Conservation (phyloP, 2,797 vertebrate genomes). For the Melanotaenia trifasciata region DNA sequence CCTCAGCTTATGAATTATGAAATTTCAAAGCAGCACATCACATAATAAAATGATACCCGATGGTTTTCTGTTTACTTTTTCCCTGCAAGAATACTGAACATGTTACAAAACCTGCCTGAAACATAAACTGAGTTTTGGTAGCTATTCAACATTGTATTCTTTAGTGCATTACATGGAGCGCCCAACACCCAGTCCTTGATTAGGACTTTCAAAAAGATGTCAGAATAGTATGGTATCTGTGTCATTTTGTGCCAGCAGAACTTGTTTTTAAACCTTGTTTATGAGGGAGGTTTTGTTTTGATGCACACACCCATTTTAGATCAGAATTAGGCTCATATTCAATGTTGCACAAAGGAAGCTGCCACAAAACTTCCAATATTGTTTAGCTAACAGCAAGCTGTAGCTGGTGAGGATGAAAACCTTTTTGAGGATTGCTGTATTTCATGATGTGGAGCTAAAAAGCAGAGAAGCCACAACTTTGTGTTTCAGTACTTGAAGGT, state of each 20-base stretch:
- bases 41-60: constrained; percentile 24
- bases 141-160: constrained; percentile 23
- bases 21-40: constrained; percentile 37
- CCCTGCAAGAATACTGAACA: constrained; percentile 20
- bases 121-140: constrained; percentile 30
- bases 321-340: constrained; percentile 3
- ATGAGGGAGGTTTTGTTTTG: constrained; percentile 13
- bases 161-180: neutral
- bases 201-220: constrained; percentile 18
- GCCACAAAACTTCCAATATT: neutral
- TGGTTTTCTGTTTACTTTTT: constrained; percentile 16
- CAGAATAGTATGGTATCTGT: constrained; percentile 2
- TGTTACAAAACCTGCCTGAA: constrained; percentile 19
- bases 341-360: neutral
- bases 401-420: constrained; percentile 3
- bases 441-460: neutral
- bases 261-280: constrained; percentile 5
- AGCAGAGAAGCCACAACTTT: neutral
- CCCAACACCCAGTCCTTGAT: constrained; percentile 4
- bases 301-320: neutral
- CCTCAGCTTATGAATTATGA: constrained; percentile 35
- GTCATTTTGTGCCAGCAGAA: neutral
- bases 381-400: neutral
- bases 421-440: neutral
- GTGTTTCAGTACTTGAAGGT: neutral